Percentiles rank a stretch among this genome's conserved stretches.
These are phyloP conservation scores for Potamarius usumacintae DNA, from an alignment of 2,113 vertebrate species.

Conservation along the genomic window DNA sequence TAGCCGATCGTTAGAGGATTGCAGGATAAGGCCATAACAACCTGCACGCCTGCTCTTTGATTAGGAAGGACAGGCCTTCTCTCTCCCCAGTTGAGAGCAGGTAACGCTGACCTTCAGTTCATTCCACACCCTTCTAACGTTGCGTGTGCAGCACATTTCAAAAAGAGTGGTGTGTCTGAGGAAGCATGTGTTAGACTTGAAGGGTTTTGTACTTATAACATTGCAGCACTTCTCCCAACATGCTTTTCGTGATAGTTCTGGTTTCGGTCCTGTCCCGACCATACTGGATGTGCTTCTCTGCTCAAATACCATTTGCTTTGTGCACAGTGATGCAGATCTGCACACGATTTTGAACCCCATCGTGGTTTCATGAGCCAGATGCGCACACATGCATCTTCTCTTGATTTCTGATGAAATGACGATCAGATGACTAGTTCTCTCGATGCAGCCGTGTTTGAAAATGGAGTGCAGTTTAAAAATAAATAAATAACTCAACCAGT, in stretches of 20 bases:
- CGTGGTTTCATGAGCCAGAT: background rate
- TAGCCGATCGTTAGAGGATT: background rate
- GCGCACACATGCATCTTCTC: background rate
- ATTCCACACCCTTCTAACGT: background rate
- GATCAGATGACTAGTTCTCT: background rate
- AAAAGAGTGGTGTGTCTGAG: background rate
- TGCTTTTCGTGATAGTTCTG: background rate
- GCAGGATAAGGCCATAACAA: background rate
- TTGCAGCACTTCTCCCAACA: background rate
- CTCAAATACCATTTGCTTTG: background rate
- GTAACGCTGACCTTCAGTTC: background rate
- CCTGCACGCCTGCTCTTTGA: background rate
- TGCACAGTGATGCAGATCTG: background rate
- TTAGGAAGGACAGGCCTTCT: background rate
- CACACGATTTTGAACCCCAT: background rate
- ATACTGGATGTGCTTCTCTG: background rate
- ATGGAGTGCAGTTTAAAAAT: background rate
- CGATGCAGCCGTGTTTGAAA: background rate
- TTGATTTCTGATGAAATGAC: background rate
- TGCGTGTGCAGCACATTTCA: background rate
- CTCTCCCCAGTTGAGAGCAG: background rate
- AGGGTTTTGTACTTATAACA: background rate
- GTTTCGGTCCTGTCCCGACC: background rate
- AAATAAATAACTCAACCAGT: no score
- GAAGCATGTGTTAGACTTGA: background rate